Evolutionary conservation across 1,140 invertebrate species (phyloP), one percentile per base, ranked within the genome.

Genomic region (Thaumetopoea pityocampa): DNA sequence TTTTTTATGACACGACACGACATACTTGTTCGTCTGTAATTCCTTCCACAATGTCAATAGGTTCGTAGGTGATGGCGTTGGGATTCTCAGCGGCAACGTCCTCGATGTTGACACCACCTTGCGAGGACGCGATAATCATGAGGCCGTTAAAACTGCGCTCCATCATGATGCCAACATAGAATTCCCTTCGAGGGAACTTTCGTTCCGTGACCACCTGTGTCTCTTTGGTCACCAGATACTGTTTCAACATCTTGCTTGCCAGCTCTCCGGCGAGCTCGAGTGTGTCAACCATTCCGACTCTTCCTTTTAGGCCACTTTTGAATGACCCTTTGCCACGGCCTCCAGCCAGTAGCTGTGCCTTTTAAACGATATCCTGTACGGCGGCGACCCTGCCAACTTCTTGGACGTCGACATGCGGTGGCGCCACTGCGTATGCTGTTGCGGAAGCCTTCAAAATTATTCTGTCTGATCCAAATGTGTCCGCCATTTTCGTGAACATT

Each of bases 391-490:
- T 1, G 97, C 97, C 4, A 99, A 99, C 85, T 99, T 99, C 87
- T 88, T 99, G 24, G 97, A 99, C 85, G 96, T 99, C 10, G 97
- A 97, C 30, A n/a, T n/a, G n/a, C n/a, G 97, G 97, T 62, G 97
- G 97, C 36, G 97, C 97, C 11, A 96, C 96, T n/a, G 91, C 96
- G 7, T 87, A 91, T 26, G 94, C 96, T 60, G 97, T 99, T 2
- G 97, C n/a, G n/a, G n/a, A n/a, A n/a, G n/a, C 97, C 20, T 99
- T 99, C 85, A 97, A 97, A 86, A 97, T 99, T 52, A 98, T 99
- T 64, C 96, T 97, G 4, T 87, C 89, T 0, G 90, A 91, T 67
- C 88, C 88, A 3, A 90, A 90, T 58, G 90, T 92, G 36, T 79
- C 89, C 12, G 90, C 90, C 18, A 90, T 95, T 60, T 86, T 93